A percentile compares a stretch with the other conserved stretches of the same genome.
phyloP scores from a whole-genome alignment of 2,797 vertebrate genomes.

The Coregonus sp. region DNA sequence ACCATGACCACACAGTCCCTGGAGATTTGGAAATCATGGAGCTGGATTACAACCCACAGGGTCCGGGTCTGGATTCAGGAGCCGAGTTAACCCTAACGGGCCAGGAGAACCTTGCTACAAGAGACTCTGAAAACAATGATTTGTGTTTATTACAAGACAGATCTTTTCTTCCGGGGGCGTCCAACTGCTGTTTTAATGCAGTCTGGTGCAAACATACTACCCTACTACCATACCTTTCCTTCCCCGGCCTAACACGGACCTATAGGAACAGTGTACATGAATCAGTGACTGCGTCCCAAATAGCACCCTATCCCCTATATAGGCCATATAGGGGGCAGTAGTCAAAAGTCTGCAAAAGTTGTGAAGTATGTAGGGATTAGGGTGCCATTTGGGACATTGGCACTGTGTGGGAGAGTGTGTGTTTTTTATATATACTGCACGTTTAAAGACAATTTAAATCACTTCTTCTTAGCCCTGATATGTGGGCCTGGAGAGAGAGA shows the following conservation, averaged over 20 bases:
- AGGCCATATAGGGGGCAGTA: not conserved
- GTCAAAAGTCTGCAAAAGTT: no score
- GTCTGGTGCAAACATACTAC: conserved; percentile 23
- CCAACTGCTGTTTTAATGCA: conserved; percentile 80
- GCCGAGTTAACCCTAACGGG: not conserved
- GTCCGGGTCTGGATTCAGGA: not conserved
- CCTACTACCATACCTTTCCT: conserved; percentile 59
- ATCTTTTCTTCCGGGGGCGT: conserved; percentile 38
- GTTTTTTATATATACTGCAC: conserved; percentile 77
- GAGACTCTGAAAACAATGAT: not conserved
- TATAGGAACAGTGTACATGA: conserved; percentile 66
- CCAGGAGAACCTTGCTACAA: not conserved
- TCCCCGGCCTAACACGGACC: conserved; percentile 43
- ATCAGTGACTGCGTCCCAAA: conserved; percentile 57
- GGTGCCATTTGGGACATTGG: not conserved
- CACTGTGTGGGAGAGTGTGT: no score
- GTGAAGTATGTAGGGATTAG: not conserved
- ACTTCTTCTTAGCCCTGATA: conserved; percentile 56
- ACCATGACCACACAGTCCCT: not conserved
- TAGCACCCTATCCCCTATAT: not conserved
- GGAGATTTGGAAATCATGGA: not conserved
- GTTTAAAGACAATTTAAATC: conserved; percentile 75
- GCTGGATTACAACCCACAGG: no score
- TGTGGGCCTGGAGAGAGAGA: not conserved
- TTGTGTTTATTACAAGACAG: conserved; percentile 37